Base-by-base conservation (phyloP, 1,140 invertebrate genomes). In the Drosophila nigromelanica region DNA sequence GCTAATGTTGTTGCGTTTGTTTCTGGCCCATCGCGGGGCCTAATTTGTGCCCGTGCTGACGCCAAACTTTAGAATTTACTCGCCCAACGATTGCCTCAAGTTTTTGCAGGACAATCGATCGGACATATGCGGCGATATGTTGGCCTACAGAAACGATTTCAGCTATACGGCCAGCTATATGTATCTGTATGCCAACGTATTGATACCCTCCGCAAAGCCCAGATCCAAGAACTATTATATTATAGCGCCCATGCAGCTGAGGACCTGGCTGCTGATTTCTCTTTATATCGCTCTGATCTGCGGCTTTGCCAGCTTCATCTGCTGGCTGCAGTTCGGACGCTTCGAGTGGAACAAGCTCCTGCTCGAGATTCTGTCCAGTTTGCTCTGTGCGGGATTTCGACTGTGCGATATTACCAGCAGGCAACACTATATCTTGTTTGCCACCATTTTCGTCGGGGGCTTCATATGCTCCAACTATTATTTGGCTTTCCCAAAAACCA, bases 401-500 rank as follows among this genome's bases (percentile, higher is more conserved):
- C 43, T 77, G 3, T 11, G 7, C 1, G 30, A 61, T 3, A 27
- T 77, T 12, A 1, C 1, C 0, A 72, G 75, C 10, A 35, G 48
- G 12, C 18, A 70, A 15, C 54, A 60, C 6, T 54, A 35, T 10
- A 70, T 74, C n/a, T 39, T 77, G 4, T 64, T 60, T n/a, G 27
- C 8, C 4, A 64, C 55, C 8, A 69, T 83, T 4, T 62, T 76
- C 4, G 21, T 77, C 0, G 40, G 43, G 0, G 80, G 80, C 0
- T 67, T 79, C 1, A 48, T 85, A 1, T 76, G 24, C 58, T 73
- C 76, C 48, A 83, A 48, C 10, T 76, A 73, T 11, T 85, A 85
- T 7, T 35, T 79, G 76, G 80, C 76, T 0, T 15, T 58, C 0
- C 66, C 83, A 0, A 68, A 69, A 0, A 76, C 60, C 18, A 69